phyloP scores from a whole-genome alignment of 2,113 vertebrate genomes.

The Tauraco erythrolophus region DNA sequence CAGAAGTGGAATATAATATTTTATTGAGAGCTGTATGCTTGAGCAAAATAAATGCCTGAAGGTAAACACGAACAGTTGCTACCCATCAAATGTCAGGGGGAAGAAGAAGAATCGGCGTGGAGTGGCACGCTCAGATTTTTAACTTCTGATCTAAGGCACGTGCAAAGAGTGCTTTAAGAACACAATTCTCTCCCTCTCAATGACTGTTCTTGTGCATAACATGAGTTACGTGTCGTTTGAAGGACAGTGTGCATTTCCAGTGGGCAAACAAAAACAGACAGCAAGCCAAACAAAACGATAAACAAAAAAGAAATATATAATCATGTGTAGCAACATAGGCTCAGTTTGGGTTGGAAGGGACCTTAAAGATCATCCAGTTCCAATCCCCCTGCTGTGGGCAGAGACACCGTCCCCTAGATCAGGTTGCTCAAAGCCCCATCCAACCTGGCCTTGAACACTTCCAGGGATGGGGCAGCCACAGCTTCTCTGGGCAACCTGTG shows the following conservation, averaged over 20 bases:
- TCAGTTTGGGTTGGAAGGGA: too few species aligned
- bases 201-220: background rate
- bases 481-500: too few species aligned
- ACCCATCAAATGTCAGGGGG: background rate
- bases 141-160: background rate
- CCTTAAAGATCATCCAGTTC: too few species aligned
- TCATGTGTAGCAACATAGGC: too few species aligned
- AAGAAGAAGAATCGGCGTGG: background rate
- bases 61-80: background rate
- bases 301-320: background rate
- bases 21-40: background rate
- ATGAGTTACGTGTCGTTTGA: accelerated
- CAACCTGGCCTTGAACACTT: too few species aligned
- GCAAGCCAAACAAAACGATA: background rate
- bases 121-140: background rate
- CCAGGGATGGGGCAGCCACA: too few species aligned
- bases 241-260: background rate
- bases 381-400: too few species aligned
- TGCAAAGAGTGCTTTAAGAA: background rate
- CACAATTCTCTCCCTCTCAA: background rate
- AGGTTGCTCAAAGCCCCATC: too few species aligned
- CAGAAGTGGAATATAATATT: background rate
- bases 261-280: background rate
- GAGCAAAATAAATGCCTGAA: background rate
- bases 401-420: too few species aligned